Conservation (phyloP, 2,113 vertebrate species). For the Prunella himalayana region DNA sequence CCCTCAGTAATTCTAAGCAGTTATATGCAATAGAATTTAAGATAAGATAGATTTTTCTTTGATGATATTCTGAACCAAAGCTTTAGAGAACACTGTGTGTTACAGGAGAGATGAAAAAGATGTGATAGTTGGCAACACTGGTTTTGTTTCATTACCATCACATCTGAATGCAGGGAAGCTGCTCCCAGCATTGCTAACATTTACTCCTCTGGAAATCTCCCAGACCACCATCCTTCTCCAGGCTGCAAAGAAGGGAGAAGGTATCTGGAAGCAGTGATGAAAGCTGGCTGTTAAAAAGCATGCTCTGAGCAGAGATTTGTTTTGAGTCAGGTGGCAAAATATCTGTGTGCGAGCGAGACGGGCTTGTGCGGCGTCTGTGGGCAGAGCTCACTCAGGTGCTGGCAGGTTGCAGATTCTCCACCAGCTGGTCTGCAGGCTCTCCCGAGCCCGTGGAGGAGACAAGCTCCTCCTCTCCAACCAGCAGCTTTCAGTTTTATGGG, state of each 20-base stretch:
- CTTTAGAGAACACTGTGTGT: neutral
- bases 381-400: constrained; percentile 31
- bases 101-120: neutral
- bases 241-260: neutral
- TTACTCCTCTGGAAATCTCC: neutral
- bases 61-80: neutral
- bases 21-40: neutral
- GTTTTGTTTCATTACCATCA: neutral
- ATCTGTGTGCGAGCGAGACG: neutral
- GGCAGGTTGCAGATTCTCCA: constrained; percentile 33
- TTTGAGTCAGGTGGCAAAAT: constrained; percentile 48
- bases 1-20: neutral
- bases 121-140: neutral
- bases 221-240: neutral
- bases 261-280: neutral
- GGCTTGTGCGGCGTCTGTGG: neutral
- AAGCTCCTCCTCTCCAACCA: neutral
- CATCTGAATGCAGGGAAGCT: neutral
- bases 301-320: neutral
- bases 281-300: constrained; percentile 15
- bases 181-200: constrained; percentile 20
- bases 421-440: constrained; percentile 13
- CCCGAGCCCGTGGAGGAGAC: neutral
- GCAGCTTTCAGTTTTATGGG: neutral
- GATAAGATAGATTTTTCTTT: neutral